Evolutionary conservation across 2,888 invertebrate species (phyloP).

Genomic region (Automeris io): DNA sequence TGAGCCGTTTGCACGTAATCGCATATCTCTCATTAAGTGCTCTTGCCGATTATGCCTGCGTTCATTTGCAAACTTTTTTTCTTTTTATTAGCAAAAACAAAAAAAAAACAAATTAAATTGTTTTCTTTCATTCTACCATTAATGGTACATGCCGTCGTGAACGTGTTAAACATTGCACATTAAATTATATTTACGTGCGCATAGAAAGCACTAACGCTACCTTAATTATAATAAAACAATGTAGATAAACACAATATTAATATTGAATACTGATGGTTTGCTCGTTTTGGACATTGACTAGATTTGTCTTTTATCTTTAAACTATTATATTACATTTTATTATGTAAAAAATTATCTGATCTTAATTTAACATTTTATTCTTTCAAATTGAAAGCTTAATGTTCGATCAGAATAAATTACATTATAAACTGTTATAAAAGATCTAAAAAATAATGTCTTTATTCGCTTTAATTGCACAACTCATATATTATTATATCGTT

Average conservation of each 20-base stretch:
- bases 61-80: too few species aligned
- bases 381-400: too few species aligned
- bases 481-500: too few species aligned
- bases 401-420: not conserved
- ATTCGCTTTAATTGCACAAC: not conserved
- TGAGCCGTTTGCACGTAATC: too few species aligned
- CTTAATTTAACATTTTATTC: too few species aligned
- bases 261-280: constrained; percentile 33
- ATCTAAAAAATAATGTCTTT: not conserved
- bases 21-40: too few species aligned
- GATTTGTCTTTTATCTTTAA: constrained; percentile 31
- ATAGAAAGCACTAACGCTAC: not conserved
- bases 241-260: too few species aligned
- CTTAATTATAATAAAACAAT: constrained; percentile 11
- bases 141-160: too few species aligned
- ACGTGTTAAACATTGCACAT: not conserved
- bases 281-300: constrained; percentile 37
- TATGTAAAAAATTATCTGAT: too few species aligned
- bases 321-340: not conserved
- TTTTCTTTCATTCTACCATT: too few species aligned
- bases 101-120: not conserved
- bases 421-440: not conserved
- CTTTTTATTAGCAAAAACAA: too few species aligned
- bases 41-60: too few species aligned
- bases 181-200: not conserved